Base-by-base conservation (phyloP, 2,797 vertebrate genomes). In the Todus mexicanus region DNA sequence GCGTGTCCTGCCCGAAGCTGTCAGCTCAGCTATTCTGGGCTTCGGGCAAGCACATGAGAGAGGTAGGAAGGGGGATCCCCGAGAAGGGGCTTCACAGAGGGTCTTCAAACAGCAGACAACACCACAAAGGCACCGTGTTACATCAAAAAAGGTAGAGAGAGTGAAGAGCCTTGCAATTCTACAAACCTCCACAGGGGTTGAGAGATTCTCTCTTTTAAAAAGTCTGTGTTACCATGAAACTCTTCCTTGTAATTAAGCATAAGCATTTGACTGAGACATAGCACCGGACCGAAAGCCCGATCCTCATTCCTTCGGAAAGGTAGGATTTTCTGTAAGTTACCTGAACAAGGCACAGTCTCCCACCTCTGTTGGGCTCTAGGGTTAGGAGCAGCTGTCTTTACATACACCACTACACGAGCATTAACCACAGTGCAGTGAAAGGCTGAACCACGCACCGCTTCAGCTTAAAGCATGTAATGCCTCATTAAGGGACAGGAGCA, bases 21-120 rank as follows among this genome's bases (percentile, higher is more conserved):
- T 5, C 92, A 75, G 92, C 83, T 57, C 2, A 0, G 93, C 96
- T 97, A 97, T 97, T 96, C 91, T 76, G 31, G 95, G 96, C 91
- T 31, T 11, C 0, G 50, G 84, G 90, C 81, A 72, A 37, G 31
- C 80, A 51, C 79, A 3, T 3, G 2, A 6, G 84, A 79, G 25
- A 79, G 29, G 22, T 21, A 1, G 38, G n/a, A 20, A 76, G 64
- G 82, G 87, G 83, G 60, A 87, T 82, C 81, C 92, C 81, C 29
- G 1, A 45, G 23, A 76, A 63, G 38, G 31, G 61, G 51, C 74
- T 86, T 16, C 83, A 21, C 16, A 1, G n/a, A 33, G 47, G 5
- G 40, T 4, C 76, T 42, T 12, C 75, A 59, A 48, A 40, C 0
- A 51, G 59, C 60, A 3, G 51, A 35, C 37, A 42, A 20, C 51